Conservation (phyloP, 1,140 invertebrate genomes). For the Zaprionus ornatus region DNA sequence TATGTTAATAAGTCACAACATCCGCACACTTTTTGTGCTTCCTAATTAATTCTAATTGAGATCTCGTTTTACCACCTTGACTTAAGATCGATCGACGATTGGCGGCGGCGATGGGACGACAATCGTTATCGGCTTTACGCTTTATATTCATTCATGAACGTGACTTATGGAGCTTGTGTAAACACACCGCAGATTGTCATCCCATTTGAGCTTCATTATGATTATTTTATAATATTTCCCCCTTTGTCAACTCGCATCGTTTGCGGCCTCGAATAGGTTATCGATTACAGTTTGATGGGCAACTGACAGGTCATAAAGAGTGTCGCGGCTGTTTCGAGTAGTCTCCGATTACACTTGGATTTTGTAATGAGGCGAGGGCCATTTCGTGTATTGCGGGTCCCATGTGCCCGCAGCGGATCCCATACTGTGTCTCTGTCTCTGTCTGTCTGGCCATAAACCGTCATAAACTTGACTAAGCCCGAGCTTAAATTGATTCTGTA, state of each 20-base stretch:
- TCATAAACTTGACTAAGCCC: constrained; percentile 70
- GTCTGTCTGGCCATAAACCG: constrained; percentile 43
- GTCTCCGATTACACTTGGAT: constrained; percentile 44
- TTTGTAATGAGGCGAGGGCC: constrained; percentile 38
- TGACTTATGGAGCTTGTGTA: constrained; percentile 52
- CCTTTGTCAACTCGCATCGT: constrained; percentile 40
- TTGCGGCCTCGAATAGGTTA: constrained; percentile 55
- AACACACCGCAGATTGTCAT: constrained; percentile 22
- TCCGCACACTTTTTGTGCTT: neutral
- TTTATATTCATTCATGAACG: constrained; percentile 46
- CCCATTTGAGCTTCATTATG: constrained; percentile 14
- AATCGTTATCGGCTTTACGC: constrained; percentile 26
- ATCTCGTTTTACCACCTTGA: constrained; percentile 13
- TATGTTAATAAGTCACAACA: neutral
- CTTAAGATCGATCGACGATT: constrained; percentile 17
- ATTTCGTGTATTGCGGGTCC: constrained; percentile 33
- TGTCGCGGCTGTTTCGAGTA: constrained; percentile 27
- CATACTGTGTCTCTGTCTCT: constrained; percentile 19
- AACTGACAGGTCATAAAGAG: constrained; percentile 68
- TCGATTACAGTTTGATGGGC: constrained; percentile 69
- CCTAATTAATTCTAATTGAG: constrained; percentile 25
- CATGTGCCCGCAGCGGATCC: constrained; percentile 31
- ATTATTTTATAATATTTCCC: constrained; percentile 53
- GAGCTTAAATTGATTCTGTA: constrained; percentile 47
- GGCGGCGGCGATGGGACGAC: neutral